Evolutionary conservation across 1,140 invertebrate genomes (phyloP).

Genomic region (Leptinotarsa undecemlineata): DNA sequence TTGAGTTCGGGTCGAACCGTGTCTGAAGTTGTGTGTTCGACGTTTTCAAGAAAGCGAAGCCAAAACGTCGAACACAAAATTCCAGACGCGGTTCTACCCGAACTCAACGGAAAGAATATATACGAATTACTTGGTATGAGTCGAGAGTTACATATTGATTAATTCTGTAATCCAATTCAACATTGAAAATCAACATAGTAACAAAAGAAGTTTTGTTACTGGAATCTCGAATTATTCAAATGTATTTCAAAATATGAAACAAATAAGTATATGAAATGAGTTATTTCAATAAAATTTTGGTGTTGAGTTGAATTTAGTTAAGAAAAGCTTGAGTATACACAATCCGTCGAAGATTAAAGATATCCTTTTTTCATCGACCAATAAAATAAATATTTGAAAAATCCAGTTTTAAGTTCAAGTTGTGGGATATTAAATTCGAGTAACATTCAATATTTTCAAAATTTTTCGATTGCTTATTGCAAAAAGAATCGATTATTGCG

Average conservation of each 20-base stretch:
- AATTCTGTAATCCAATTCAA: too few species aligned
- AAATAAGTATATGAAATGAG: background rate
- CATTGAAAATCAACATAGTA: too few species aligned
- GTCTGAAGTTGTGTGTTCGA: too few species aligned
- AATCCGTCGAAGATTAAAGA: background rate
- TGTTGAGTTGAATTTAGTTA: background rate
- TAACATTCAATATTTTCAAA: background rate
- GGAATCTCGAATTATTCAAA: background rate
- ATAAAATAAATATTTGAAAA: background rate
- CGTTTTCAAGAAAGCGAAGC: too few species aligned
- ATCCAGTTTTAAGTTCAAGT: background rate
- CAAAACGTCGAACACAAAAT: too few species aligned
- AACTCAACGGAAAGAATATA: too few species aligned
- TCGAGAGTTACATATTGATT: too few species aligned
- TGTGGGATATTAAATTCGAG: background rate
- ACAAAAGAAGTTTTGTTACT: background rate
- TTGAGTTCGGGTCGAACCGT: too few species aligned
- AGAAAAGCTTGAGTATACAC: background rate
- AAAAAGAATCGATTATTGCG: background rate
- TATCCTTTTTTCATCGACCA: background rate
- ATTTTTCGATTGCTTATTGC: background rate
- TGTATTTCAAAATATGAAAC: background rate
- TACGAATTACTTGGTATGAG: too few species aligned
- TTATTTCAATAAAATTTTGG: background rate
- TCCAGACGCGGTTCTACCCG: too few species aligned